phyloP scores from a whole-genome alignment of 1,140 invertebrate species.

The Anastrepha obliqua region DNA sequence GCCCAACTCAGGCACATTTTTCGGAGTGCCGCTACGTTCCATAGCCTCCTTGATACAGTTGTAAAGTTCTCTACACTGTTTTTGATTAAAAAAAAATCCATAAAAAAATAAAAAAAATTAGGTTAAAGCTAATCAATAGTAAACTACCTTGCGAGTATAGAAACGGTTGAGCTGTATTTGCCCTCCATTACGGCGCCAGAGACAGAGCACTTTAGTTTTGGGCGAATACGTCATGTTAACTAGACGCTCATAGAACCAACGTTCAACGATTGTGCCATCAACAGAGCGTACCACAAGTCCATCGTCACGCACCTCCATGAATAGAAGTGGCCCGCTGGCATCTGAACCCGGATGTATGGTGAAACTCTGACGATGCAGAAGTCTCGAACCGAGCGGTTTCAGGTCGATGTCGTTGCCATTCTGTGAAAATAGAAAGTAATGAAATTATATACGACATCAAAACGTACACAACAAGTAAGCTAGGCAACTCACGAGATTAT shows the following conservation, averaged over 20 bases:
- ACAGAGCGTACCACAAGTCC: slow-evolving; percentile 94
- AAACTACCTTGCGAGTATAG: slow-evolving; percentile 95
- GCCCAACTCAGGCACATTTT: slow-evolving; percentile 90
- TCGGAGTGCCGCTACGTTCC: slow-evolving; percentile 92
- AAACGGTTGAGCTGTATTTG: slow-evolving; percentile 96
- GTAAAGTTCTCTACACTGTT: slow-evolving; percentile 98
- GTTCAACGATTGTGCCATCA: slow-evolving; percentile 90
- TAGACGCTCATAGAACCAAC: slow-evolving; percentile 99
- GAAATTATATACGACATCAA: neutral
- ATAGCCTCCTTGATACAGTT: slow-evolving; percentile 99
- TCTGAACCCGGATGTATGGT: slow-evolving; percentile 96
- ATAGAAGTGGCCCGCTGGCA: slow-evolving; percentile 92
- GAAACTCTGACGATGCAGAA: slow-evolving; percentile 97
- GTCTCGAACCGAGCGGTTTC: slow-evolving; percentile 91
- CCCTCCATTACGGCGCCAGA: slow-evolving; percentile 93
- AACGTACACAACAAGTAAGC: neutral
- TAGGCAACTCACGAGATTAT: slow-evolving; percentile 86
- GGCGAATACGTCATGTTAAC: slow-evolving; percentile 99
- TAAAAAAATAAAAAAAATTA: neutral
- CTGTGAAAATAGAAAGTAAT: slow-evolving; percentile 73
- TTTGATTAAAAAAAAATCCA: neutral
- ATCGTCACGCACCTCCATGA: slow-evolving; percentile 98
- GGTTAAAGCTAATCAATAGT: too few relatives aligned
- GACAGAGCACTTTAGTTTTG: slow-evolving; percentile 96
- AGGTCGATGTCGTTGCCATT: slow-evolving; percentile 97